A percentile compares a stretch with the other conserved stretches of the same genome.
Conservation (phyloP, 2,888 invertebrate genomes). For the Zootermopsis nevadensis region DNA sequence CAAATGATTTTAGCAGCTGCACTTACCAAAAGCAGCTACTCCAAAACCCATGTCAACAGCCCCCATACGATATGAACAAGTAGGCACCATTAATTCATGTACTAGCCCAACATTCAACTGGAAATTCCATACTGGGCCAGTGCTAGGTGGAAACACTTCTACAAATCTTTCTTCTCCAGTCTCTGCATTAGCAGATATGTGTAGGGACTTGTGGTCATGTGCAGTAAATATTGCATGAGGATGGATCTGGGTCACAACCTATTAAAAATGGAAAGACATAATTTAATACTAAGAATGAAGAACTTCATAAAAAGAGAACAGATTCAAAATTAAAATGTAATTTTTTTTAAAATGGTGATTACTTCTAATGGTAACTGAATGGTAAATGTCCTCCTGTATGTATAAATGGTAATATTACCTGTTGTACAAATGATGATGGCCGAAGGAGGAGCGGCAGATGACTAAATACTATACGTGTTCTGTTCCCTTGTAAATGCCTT, state of each 20-base stretch:
- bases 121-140: constrained; percentile 50
- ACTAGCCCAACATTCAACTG: constrained; percentile 61
- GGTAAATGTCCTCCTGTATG: no score
- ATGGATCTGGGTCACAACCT: constrained; percentile 73
- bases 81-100: constrained; percentile 89
- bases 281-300: no score
- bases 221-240: constrained; percentile 79
- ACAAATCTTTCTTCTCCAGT: constrained; percentile 55
- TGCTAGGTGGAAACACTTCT: constrained; percentile 49
- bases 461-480: constrained; percentile 75
- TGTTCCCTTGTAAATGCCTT: constrained; percentile 63
- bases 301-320: constrained; percentile 36
- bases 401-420: constrained; percentile 60
- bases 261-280: neutral
- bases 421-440: constrained; percentile 67
- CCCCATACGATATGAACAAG: constrained; percentile 98
- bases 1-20: neutral
- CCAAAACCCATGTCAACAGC: constrained; percentile 88
- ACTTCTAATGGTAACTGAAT: no score
- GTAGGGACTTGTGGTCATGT: constrained; percentile 76
- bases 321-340: neutral
- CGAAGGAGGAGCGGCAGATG: constrained; percentile 76
- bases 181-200: constrained; percentile 59
- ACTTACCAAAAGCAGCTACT: constrained; percentile 78
- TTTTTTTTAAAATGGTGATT: no score